phyloP scores from a whole-genome alignment of 2,113 vertebrate genomes.

The Cromileptes altivelis region DNA sequence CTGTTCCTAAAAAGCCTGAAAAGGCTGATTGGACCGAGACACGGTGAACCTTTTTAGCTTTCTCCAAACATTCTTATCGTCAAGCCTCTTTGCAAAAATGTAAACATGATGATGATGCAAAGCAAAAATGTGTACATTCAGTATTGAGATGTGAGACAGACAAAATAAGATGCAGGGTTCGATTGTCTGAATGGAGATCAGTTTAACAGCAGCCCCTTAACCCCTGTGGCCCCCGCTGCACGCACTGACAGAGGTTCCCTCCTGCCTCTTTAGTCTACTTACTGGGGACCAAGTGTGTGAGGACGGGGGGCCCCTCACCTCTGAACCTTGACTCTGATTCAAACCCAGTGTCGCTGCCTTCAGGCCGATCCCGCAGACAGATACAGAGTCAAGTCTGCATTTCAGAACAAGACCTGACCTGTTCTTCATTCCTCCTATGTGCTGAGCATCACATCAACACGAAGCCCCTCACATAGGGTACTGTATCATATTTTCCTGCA shows the following conservation, averaged over 20 bases:
- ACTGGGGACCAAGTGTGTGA: conserved; percentile 64
- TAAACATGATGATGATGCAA: not conserved
- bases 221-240: conserved; percentile 49
- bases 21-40: conserved; percentile 22
- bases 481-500: conserved; percentile 37
- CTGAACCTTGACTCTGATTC: conserved; percentile 68
- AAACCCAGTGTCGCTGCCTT: conserved; percentile 34
- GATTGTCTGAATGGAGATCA: conserved; percentile 50
- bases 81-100: not conserved
- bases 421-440: conserved; percentile 39
- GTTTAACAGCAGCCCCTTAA: conserved; percentile 47
- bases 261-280: conserved; percentile 72
- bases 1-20: conserved; percentile 24
- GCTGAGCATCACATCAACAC: conserved; percentile 21
- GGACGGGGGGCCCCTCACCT: conserved; percentile 56
- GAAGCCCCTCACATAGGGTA: not conserved
- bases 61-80: conserved; percentile 27
- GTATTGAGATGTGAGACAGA: conserved; percentile 27
- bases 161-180: conserved; percentile 38
- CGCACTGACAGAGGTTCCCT: conserved; percentile 53
- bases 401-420: conserved; percentile 70
- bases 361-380: conserved; percentile 46
- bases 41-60: conserved; percentile 12
- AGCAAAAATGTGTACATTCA: not conserved
- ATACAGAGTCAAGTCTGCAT: conserved; percentile 58